Conservation (phyloP, 2,797 vertebrate species). For the Erethizon dorsatum region DNA sequence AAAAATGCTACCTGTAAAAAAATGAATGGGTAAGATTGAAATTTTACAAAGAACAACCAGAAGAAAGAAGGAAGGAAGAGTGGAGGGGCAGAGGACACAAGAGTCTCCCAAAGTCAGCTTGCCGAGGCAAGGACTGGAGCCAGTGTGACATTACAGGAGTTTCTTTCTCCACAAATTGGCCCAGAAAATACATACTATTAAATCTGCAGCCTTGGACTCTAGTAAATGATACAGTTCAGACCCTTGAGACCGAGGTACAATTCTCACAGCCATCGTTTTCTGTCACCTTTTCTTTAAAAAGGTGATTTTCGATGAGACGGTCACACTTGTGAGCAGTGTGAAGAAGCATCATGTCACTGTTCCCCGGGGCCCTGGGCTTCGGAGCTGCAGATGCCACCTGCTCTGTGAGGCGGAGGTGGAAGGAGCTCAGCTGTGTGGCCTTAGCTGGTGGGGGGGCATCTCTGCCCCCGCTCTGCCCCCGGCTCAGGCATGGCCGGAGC, state of each 20-base stretch:
- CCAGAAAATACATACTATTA: slow-evolving; percentile 25
- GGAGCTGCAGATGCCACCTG: not conserved
- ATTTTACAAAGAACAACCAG: not conserved
- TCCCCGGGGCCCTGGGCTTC: not conserved
- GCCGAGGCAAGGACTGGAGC: not conserved
- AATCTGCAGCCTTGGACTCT: slow-evolving; percentile 46
- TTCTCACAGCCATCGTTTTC: slow-evolving; percentile 55
- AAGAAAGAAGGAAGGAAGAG: not conserved
- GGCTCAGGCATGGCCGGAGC: not conserved
- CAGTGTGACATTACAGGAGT: not conserved
- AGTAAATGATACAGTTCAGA: slow-evolving; percentile 53
- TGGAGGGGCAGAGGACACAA: not conserved
- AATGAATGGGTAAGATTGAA: not conserved
- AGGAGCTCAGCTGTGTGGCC: not conserved
- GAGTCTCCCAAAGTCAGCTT: not conserved
- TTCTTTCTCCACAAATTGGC: slow-evolving; percentile 38
- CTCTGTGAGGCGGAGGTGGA: not conserved
- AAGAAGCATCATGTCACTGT: not conserved
- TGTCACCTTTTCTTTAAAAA: slow-evolving; percentile 56
- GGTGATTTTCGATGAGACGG: slow-evolving; percentile 40
- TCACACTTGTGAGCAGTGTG: not conserved
- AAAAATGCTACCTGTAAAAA: not conserved
- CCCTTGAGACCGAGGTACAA: not conserved
- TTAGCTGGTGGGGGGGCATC: not conserved
- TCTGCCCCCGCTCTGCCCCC: not conserved